Percentiles rank a stretch among this genome's conserved stretches.
Conservation (phyloP, 2,888 invertebrate species). For the Mongoloraphidia duomilia region DNA sequence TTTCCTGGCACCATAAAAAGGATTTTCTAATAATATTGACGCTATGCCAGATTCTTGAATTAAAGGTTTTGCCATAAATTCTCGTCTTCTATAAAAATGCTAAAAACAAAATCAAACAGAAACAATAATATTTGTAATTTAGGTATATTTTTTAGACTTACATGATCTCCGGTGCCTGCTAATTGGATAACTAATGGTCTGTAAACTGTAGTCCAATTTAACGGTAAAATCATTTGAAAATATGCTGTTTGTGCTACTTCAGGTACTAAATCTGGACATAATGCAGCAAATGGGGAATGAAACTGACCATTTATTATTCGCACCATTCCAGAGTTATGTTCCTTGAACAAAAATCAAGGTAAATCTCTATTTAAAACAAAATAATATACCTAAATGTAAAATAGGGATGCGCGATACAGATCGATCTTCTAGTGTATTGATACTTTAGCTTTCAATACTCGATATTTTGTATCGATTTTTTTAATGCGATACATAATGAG, state of each 20-base stretch:
- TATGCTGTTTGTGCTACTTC: constrained; percentile 67
- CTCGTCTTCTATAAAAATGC: constrained; percentile 84
- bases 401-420: no score
- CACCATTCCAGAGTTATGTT: constrained; percentile 58
- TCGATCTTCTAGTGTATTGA: no score
- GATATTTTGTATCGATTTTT: no score
- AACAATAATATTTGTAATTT: neutral
- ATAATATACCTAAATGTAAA: neutral
- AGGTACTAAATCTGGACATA: constrained; percentile 78
- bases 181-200: constrained; percentile 86
- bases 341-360: constrained; percentile 32
- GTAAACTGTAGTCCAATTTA: constrained; percentile 55
- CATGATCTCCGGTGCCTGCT: constrained; percentile 97
- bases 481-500: no score
- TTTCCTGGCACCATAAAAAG: constrained; percentile 84
- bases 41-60: constrained; percentile 81
- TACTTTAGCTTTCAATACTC: no score
- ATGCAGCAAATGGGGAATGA: constrained; percentile 63
- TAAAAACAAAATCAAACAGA: constrained; percentile 26
- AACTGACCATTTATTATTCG: constrained; percentile 78
- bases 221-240: constrained; percentile 72
- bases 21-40: constrained; percentile 90
- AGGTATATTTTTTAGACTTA: constrained; percentile 31
- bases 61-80: constrained; percentile 81
- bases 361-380: neutral